Evolutionary conservation across 2,797 vertebrate species (phyloP).

Genomic region (Numenius phaeopus): DNA sequence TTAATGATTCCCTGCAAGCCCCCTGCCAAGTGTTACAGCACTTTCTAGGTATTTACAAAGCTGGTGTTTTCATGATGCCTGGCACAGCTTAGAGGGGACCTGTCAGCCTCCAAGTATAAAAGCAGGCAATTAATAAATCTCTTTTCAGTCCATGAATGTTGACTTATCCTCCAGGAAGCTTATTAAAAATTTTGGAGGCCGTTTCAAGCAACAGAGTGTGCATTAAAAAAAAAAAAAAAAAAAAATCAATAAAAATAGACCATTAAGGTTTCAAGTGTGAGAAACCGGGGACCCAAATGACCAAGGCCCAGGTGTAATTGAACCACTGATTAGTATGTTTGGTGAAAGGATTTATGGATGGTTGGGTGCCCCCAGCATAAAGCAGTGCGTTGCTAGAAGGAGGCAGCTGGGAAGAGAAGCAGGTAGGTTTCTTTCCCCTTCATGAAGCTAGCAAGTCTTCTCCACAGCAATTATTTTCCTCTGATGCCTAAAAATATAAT

Average conservation of each 20-base stretch:
- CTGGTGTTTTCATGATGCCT: not conserved
- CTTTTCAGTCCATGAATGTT: not conserved
- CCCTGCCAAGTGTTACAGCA: not conserved
- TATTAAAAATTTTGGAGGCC: not conserved
- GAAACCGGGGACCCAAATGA: not conserved
- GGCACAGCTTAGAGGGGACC: not conserved
- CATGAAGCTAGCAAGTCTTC: not conserved
- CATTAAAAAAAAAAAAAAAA: not conserved
- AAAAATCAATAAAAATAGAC: not conserved
- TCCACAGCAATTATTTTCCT: slow-evolving; percentile 4
- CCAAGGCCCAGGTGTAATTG: not conserved
- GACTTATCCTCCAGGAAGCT: not conserved
- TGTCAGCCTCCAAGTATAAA: not conserved
- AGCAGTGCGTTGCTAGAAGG: not conserved
- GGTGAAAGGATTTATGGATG: not conserved
- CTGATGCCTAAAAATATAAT: not conserved
- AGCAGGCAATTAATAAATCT: not conserved
- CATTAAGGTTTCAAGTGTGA: not conserved
- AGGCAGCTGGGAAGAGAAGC: not conserved
- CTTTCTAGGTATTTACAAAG: not conserved
- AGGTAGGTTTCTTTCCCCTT: not conserved
- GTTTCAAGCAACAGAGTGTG: not conserved
- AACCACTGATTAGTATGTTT: not conserved
- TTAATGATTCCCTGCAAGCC: not conserved
- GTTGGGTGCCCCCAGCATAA: not conserved